A percentile compares a stretch with the other conserved stretches of the same genome.
These are phyloP conservation scores for Sinocyclocheilus anshuiensis DNA, from an alignment of 2,113 vertebrate genomes.

Conservation along the genomic window DNA sequence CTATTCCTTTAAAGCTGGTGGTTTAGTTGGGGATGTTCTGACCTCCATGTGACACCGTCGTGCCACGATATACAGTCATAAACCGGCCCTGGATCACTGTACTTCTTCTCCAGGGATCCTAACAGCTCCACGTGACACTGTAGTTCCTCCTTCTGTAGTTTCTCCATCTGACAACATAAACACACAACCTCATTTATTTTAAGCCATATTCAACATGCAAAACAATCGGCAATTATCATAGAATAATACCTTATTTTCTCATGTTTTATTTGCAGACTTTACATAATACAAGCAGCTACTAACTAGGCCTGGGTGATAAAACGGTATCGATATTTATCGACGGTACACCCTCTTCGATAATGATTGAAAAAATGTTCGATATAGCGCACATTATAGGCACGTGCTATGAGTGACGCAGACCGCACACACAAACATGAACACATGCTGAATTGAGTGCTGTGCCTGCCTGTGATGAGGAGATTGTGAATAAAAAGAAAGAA, in stretches of 20 bases:
- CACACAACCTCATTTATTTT: not conserved
- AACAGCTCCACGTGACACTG: constrained; percentile 91
- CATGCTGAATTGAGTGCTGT: too few relatives aligned
- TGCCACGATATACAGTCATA: constrained; percentile 96
- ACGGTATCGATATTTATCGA: too few relatives aligned
- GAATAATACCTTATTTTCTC: not conserved
- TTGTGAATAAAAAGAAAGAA: too few relatives aligned
- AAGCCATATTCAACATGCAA: not conserved
- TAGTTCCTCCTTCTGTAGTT: constrained; percentile 92
- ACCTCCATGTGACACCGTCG: constrained; percentile 92
- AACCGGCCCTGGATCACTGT: constrained; percentile 92
- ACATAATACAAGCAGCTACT: too few relatives aligned
- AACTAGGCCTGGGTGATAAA: too few relatives aligned
- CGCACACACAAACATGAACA: too few relatives aligned
- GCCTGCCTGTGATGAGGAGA: too few relatives aligned
- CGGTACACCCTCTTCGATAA: too few relatives aligned
- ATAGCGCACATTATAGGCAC: too few relatives aligned
- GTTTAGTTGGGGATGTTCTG: constrained; percentile 23
- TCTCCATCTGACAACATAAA: constrained; percentile 77
- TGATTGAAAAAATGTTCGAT: too few relatives aligned
- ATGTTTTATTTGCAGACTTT: not conserved
- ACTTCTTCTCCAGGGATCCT: constrained; percentile 95
- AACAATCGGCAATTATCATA: not conserved
- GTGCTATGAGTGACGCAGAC: too few relatives aligned
- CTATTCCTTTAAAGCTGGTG: not conserved